phyloP scores from a whole-genome alignment of 2,888 invertebrate species.

The Anticlea derivata region DNA sequence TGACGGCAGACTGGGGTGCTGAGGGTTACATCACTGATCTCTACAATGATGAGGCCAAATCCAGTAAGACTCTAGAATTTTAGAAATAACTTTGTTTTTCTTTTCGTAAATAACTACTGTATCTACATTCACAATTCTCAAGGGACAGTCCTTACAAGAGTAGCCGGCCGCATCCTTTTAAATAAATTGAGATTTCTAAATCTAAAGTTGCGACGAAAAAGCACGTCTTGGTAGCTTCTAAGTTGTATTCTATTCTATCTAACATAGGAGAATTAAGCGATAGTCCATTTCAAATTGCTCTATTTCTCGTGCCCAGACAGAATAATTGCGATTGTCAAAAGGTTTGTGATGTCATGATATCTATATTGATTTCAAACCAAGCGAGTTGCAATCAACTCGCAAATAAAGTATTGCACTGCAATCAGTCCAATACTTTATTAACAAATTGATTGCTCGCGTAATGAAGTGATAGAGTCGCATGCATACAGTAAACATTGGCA shows the following conservation, averaged over 20 bases:
- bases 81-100: slow-evolving; percentile 1
- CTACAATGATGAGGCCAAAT: slow-evolving; percentile 86
- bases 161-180: slow-evolving; percentile 21
- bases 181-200: slow-evolving; percentile 28
- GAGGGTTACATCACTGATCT: slow-evolving; percentile 88
- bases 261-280: slow-evolving; percentile 11
- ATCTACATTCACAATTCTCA: slow-evolving; percentile 7
- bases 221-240: slow-evolving; percentile 8
- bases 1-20: slow-evolving; percentile 79
- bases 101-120: no score
- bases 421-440: not conserved
- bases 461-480: not conserved
- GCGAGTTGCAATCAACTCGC: no score
- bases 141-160: slow-evolving; percentile 12
- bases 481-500: no score
- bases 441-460: slow-evolving; percentile 2
- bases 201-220: slow-evolving; percentile 22
- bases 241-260: slow-evolving; percentile 19
- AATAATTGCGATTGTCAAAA: not conserved
- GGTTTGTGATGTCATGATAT: not conserved
- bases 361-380: slow-evolving; percentile 1
- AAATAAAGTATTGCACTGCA: not conserved
- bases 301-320: not conserved
- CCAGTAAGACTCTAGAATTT: slow-evolving; percentile 53
- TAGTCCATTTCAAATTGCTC: slow-evolving; percentile 11